phyloP scores from a whole-genome alignment of 1,140 invertebrate genomes.

The Panulirus ornatus region DNA sequence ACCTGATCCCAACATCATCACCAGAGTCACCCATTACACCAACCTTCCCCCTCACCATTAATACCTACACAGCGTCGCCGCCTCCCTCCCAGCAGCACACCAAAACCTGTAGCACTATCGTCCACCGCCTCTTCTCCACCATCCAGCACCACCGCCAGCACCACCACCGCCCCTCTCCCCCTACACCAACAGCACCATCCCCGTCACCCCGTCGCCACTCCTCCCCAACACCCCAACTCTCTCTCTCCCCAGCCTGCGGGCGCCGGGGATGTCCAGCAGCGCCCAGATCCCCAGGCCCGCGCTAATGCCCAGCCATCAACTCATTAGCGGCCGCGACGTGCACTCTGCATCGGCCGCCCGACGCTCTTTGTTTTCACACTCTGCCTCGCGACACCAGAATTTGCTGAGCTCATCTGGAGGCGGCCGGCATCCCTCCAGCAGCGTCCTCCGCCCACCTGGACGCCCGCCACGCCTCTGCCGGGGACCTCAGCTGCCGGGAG shows the following conservation, averaged over 20 bases:
- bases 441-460: slow-evolving; percentile 4
- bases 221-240: not conserved
- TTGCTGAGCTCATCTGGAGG: slow-evolving; percentile 38
- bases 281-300: not conserved
- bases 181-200: not conserved
- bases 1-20: no score
- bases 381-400: slow-evolving; percentile 38
- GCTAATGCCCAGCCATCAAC: slow-evolving; percentile 61
- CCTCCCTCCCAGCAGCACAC: no score
- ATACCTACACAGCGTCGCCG: no score
- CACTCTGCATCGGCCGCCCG: slow-evolving; percentile 33
- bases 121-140: no score
- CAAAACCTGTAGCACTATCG: no score
- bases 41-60: no score
- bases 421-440: not conserved
- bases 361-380: slow-evolving; percentile 53
- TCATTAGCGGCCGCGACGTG: slow-evolving; percentile 53
- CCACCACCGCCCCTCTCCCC: not conserved
- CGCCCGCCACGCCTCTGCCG: not conserved
- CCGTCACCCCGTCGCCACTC: not conserved
- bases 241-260: not conserved
- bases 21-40: no score
- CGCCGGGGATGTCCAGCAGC: not conserved
- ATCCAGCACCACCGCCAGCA: no score
- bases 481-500: no score